phyloP scores from a whole-genome alignment of 2,888 invertebrate genomes.

The Steinernema carpocapsae region DNA sequence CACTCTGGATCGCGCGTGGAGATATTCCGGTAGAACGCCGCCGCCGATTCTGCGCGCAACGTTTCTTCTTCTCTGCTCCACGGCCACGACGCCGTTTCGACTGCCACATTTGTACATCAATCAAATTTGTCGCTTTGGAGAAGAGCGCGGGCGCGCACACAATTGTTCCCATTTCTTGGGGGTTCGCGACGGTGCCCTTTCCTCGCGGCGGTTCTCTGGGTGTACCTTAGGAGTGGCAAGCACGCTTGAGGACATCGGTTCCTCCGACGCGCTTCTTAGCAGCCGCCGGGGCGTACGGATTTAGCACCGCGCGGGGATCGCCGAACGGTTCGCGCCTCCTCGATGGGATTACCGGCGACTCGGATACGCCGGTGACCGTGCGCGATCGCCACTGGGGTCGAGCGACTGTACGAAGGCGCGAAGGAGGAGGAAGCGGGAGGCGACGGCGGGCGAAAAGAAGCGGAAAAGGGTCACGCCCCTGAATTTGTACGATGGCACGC shows the following conservation, averaged over 20 bases:
- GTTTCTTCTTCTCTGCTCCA: constrained; percentile 16
- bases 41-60: constrained; percentile 26
- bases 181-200: constrained; percentile 1
- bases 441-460: not conserved
- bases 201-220: too few relatives aligned
- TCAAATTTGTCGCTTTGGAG: constrained; percentile 28
- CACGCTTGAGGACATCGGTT: constrained; percentile 18
- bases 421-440: constrained; percentile 8
- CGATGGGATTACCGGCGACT: constrained; percentile 18
- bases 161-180: constrained; percentile 25
- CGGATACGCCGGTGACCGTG: not conserved
- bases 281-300: not conserved
- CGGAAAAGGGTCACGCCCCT: constrained; percentile 24
- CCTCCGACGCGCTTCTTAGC: not conserved
- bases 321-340: not conserved
- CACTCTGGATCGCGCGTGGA: constrained; percentile 19
- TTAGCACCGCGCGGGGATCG: not conserved
- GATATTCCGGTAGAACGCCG: constrained; percentile 30
- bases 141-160: constrained; percentile 29
- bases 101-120: constrained; percentile 33
- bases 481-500: constrained; percentile 12
- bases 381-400: not conserved
- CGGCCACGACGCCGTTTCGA: constrained; percentile 14
- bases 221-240: not conserved
- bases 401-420: constrained; percentile 1